A percentile compares a stretch with the other conserved stretches of the same genome.
These are phyloP conservation scores for Drosophila bipectinata DNA, from an alignment of 1,140 invertebrate genomes.

Conservation along the genomic window DNA sequence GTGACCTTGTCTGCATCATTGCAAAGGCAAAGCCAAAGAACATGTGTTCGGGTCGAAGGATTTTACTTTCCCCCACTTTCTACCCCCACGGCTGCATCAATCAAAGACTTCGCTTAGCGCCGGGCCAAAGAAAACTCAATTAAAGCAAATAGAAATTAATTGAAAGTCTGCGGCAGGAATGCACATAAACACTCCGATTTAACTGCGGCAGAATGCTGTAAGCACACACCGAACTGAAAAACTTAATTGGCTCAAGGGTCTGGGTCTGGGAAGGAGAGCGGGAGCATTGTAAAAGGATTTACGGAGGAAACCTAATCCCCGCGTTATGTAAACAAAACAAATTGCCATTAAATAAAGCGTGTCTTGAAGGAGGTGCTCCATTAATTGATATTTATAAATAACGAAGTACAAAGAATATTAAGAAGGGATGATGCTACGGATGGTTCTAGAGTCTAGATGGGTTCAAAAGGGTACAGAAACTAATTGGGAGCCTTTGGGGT, in stretches of 20 bases:
- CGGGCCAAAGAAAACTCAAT: conserved; percentile 61
- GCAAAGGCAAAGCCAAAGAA: conserved; percentile 38
- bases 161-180: conserved; percentile 58
- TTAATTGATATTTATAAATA: conserved; percentile 47
- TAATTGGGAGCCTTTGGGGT: conserved; percentile 13
- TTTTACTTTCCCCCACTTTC: conserved; percentile 33
- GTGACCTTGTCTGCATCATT: conserved; percentile 55
- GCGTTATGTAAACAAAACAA: conserved; percentile 64
- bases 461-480: conserved; percentile 2
- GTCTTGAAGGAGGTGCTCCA: conserved; percentile 28
- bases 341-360: conserved; percentile 32
- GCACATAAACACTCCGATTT: conserved; percentile 40
- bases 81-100: conserved; percentile 50
- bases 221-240: conserved; percentile 27
- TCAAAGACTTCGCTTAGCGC: conserved; percentile 59
- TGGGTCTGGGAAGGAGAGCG: neutral
- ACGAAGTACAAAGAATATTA: conserved; percentile 18
- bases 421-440: neutral
- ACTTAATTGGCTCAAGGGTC: conserved; percentile 32
- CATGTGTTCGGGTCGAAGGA: conserved; percentile 52
- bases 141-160: conserved; percentile 77
- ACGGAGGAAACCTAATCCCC: conserved; percentile 45
- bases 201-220: conserved; percentile 26
- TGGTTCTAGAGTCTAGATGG: neutral
- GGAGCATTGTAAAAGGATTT: conserved; percentile 34